phyloP scores from a whole-genome alignment of 2,797 vertebrate species.

The Danio jaintianensis region DNA sequence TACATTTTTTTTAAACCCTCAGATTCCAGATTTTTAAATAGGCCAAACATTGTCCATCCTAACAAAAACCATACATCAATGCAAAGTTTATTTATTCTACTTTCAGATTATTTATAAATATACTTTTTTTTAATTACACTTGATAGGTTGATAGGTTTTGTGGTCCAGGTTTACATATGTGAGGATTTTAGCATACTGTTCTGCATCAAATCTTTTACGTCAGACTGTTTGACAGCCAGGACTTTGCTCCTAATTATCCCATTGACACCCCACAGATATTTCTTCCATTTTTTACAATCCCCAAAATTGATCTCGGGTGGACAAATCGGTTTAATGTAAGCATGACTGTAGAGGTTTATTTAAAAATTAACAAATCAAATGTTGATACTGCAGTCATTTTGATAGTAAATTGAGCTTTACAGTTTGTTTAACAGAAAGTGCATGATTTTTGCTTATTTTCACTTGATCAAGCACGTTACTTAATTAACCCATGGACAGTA shows the following conservation, averaged over 20 bases:
- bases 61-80: no score
- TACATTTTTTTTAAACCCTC: no score
- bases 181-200: not conserved
- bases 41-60: no score
- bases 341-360: not conserved
- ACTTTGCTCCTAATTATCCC: not conserved
- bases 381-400: not conserved
- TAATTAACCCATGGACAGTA: not conserved
- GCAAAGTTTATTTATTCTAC: no score
- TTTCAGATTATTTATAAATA: no score
- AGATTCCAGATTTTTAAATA: no score
- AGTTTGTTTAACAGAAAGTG: not conserved
- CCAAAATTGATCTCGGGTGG: not conserved
- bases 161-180: no score
- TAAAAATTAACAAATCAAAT: not conserved
- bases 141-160: no score
- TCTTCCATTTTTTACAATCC: not conserved
- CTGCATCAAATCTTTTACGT: not conserved
- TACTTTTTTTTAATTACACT: no score
- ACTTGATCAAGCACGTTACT: not conserved
- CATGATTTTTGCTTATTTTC: not conserved
- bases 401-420: not conserved
- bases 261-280: not conserved
- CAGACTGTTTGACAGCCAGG: not conserved
- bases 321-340: not conserved